Conservation (phyloP, 2,113 vertebrate species). For the Eira barbara region DNA sequence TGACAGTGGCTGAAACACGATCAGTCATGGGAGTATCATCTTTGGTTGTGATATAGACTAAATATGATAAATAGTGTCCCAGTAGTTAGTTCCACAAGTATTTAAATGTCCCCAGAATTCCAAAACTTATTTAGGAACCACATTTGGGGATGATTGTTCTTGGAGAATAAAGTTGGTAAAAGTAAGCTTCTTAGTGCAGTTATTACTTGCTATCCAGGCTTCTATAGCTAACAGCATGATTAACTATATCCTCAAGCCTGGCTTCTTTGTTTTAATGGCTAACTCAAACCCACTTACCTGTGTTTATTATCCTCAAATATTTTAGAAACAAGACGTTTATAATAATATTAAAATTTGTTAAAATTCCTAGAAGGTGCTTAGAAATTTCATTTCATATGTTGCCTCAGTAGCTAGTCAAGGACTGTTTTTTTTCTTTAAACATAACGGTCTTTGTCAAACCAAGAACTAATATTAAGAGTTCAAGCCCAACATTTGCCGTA, state of each 20-base stretch:
- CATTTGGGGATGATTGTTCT: background rate
- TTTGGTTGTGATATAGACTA: background rate
- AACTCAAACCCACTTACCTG: background rate
- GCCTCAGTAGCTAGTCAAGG: background rate
- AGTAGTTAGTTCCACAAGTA: conserved; percentile 32
- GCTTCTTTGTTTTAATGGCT: background rate
- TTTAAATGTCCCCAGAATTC: background rate
- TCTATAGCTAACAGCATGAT: background rate
- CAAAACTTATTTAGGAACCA: background rate
- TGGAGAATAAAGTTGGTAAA: background rate
- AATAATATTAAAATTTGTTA: background rate
- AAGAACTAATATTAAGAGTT: background rate
- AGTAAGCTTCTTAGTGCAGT: background rate
- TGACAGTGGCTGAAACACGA: background rate
- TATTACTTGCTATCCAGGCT: background rate
- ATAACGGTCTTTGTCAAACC: background rate
- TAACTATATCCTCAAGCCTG: background rate
- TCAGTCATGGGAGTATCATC: background rate
- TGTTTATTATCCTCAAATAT: background rate
- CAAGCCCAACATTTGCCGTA: background rate
- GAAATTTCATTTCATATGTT: conserved; percentile 17
- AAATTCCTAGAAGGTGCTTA: background rate
- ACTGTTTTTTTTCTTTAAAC: background rate
- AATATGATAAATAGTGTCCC: background rate
- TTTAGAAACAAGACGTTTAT: conserved; percentile 2